Evolutionary conservation across 2,888 invertebrate genomes (phyloP).

Genomic region (Tetragnatha montana): DNA sequence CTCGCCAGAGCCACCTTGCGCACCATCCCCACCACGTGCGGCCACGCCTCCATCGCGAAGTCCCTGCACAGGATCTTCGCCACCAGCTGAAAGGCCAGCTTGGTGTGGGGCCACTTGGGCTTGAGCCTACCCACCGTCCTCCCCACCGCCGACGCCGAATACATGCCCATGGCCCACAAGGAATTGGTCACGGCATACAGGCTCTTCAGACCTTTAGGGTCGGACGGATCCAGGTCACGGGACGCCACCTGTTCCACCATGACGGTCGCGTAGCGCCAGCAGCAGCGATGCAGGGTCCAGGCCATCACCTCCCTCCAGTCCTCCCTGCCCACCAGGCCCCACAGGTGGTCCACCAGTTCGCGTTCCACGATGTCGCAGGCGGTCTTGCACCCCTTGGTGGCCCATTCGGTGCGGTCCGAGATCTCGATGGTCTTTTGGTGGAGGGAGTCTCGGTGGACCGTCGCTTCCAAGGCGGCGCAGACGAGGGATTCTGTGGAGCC

Average conservation of each 20-base stretch:
- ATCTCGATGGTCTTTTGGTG: constrained; percentile 15
- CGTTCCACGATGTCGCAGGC: constrained; percentile 28
- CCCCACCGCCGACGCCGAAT: constrained; percentile 7
- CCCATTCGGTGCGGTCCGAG: constrained; percentile 34
- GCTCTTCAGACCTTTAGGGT: constrained; percentile 8
- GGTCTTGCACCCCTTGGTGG: constrained; percentile 16
- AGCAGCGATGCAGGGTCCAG: constrained; percentile 13
- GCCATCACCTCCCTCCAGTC: constrained; percentile 15
- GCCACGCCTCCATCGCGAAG: background rate
- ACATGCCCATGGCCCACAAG: constrained; percentile 49
- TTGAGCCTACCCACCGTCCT: background rate
- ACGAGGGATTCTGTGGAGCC: constrained; percentile 23
- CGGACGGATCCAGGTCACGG: constrained; percentile 1
- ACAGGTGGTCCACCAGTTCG: constrained; percentile 14
- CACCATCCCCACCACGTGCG: background rate
- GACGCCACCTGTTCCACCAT: constrained; percentile 26
- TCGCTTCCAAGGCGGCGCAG: background rate
- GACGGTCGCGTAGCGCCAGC: constrained; percentile 27
- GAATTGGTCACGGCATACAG: constrained; percentile 44
- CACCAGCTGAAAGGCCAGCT: constrained; percentile 6
- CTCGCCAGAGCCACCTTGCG: background rate
- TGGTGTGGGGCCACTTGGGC: background rate
- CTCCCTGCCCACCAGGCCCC: constrained; percentile 10
- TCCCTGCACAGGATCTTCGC: constrained; percentile 30
- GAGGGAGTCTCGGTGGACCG: constrained; percentile 23